Conservation (phyloP, 2,113 vertebrate species). For the Stigmatopora nigra region DNA sequence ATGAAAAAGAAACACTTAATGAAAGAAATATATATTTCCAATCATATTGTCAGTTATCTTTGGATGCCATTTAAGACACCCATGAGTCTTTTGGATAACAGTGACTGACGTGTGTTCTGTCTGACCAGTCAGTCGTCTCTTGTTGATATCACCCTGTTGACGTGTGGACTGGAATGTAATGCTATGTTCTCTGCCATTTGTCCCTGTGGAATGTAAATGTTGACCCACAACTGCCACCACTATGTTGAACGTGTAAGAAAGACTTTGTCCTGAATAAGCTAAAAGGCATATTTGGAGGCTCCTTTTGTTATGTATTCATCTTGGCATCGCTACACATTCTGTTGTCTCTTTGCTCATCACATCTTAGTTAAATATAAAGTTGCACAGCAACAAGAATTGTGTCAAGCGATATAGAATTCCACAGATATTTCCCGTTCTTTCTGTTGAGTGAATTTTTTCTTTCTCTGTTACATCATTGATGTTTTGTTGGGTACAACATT, state of each 20-base stretch:
- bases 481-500: conserved; percentile 33
- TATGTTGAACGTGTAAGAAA: conserved; percentile 49
- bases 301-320: background rate
- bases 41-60: background rate
- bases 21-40: background rate
- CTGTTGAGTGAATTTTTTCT: background rate
- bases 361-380: conserved; percentile 3
- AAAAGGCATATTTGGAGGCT: conserved; percentile 5
- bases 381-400: background rate
- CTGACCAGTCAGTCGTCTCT: conserved; percentile 10
- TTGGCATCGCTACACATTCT: background rate
- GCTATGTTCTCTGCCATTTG: conserved; percentile 52
- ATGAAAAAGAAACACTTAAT: background rate
- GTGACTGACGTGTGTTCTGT: conserved; percentile 5
- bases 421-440: background rate
- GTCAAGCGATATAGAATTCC: background rate
- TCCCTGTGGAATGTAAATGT: conserved; percentile 54
- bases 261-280: conserved; percentile 35
- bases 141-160: conserved; percentile 46
- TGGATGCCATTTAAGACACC: background rate
- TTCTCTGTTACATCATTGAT: background rate
- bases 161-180: conserved; percentile 57
- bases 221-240: conserved; percentile 47
- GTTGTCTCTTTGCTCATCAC: background rate
- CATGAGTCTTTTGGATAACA: background rate